A percentile compares a stretch with the other conserved stretches of the same genome.
These are phyloP conservation scores for Conistra vaccinii DNA, from an alignment of 2,888 invertebrate species.

Conservation along the genomic window DNA sequence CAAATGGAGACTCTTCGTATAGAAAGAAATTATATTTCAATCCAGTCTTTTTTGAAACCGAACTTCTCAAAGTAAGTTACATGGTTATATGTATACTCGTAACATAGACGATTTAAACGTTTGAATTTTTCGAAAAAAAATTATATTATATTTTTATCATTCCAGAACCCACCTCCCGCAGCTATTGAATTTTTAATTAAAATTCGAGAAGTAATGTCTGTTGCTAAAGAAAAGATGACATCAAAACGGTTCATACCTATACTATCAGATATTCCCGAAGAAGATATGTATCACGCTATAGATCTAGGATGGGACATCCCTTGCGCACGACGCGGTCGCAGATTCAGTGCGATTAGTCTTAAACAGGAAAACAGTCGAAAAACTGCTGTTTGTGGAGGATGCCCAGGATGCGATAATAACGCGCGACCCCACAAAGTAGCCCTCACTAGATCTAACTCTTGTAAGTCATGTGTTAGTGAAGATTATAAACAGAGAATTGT, in stretches of 20 bases:
- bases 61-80: constrained; percentile 93
- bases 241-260: constrained; percentile 95
- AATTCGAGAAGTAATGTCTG: constrained; percentile 96
- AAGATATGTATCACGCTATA: constrained; percentile 89
- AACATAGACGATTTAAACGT: neutral
- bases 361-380: constrained; percentile 92
- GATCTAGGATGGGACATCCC: constrained; percentile 89
- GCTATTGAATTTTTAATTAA: constrained; percentile 97
- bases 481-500: constrained; percentile 94
- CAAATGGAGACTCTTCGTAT: constrained; percentile 84
- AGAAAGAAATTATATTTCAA: constrained; percentile 96
- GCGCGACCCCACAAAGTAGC: constrained; percentile 77
- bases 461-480: constrained; percentile 90
- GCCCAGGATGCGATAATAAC: constrained; percentile 92
- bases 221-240: constrained; percentile 97
- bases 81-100: too few relatives aligned
- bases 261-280: constrained; percentile 95
- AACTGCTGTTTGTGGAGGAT: constrained; percentile 91
- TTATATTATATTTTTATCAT: constrained; percentile 60
- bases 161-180: constrained; percentile 96
- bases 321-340: constrained; percentile 88
- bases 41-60: constrained; percentile 97
- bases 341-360: constrained; percentile 90
- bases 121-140: neutral
- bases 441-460: constrained; percentile 87